Base-by-base conservation (phyloP, 2,888 invertebrate species). In the Orthosia gracilis region DNA sequence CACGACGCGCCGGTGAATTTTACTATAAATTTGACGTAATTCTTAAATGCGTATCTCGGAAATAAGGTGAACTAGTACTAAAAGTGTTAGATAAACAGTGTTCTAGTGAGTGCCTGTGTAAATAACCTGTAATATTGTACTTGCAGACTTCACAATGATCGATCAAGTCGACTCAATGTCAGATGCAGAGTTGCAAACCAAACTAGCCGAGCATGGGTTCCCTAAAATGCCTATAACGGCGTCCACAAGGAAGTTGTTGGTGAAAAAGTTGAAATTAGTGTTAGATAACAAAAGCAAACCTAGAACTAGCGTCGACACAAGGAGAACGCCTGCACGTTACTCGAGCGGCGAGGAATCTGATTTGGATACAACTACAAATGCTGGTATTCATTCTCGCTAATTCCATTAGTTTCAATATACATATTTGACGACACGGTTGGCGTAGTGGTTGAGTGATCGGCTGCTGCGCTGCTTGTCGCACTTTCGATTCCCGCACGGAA, bases 201-300 rank as follows among this genome's bases (percentile, higher is more conserved):
- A 98, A 95, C 96, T 98, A 80, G 97, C 97, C 75, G 98, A 98
- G 93, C 97, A 97, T 94, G 98, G 98, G 31, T 98, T 97, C 91
- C 98, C 98, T 69, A 97, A 97, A 77, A 98, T 98, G 95, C 98
- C 98, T 50, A 98, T 99, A 70, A 98, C 98, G 50, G 97, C 98
- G 68, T 98, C 98, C 67, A 98, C 98, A 9, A 97, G 98, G 80
- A 97, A 97, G 89, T 96, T 98, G 74, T 97, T 98, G 90, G 97
- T 97, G 62, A 98, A 98, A 93, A 98, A 98, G 92, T 94, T 98
- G 11, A 97, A 97, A 92, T 97, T 97, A 89, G 97, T 98, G 72
- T 94, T 97, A 83, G 98, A 98, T 86, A 97, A 96, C 85, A 97
- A 97, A 87, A 96, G 95, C 70, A 97, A 97, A 83, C 94, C 95